Conservation (phyloP, 2,888 invertebrate genomes). For the Exocentrus adspersus region DNA sequence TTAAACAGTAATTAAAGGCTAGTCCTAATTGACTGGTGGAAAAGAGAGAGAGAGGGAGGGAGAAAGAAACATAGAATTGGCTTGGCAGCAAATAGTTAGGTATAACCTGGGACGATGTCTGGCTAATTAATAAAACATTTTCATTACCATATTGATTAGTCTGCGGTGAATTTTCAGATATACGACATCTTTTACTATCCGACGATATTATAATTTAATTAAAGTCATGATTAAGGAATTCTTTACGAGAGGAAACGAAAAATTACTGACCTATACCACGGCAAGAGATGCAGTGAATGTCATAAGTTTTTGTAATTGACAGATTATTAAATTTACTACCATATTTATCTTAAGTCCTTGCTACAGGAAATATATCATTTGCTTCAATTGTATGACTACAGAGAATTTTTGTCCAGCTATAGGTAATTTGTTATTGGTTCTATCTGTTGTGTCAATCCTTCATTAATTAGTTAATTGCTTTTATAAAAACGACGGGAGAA, state of each 20-base stretch:
- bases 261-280: not conserved
- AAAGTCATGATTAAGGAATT: constrained; percentile 28
- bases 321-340: no score
- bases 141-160: constrained; percentile 50
- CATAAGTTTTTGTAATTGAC: no score
- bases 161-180: constrained; percentile 26
- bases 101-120: constrained; percentile 30
- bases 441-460: no score
- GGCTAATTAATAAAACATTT: constrained; percentile 48
- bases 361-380: no score
- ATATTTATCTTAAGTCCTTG: no score
- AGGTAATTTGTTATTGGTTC: no score
- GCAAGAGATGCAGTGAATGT: no score
- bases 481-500: no score
- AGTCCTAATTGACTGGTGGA: constrained; percentile 14
- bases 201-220: constrained; percentile 28
- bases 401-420: no score
- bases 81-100: not conserved
- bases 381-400: no score
- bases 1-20: constrained; percentile 25
- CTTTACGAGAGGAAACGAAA: not conserved
- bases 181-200: constrained; percentile 15
- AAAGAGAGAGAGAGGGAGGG: not conserved
- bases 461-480: no score
- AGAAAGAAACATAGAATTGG: not conserved